These are phyloP conservation scores for Meda fulgida DNA, from an alignment of 2,797 vertebrate species.

Conservation along the genomic window DNA sequence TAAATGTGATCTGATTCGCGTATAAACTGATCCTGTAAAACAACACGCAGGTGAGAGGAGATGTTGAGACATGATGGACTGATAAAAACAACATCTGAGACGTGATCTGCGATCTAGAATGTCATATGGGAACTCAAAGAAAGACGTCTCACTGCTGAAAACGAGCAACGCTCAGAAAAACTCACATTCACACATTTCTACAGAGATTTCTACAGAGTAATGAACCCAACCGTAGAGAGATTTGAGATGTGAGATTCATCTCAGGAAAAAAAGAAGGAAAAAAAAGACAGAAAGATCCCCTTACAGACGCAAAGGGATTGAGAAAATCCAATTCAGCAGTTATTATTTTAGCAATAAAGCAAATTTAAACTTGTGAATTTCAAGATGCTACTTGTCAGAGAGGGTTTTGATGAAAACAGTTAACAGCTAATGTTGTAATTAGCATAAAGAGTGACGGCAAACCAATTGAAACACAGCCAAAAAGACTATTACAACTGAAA, in stretches of 20 bases:
- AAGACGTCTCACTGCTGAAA: not conserved
- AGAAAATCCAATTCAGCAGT: slow-evolving; percentile 1
- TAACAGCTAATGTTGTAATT: not conserved
- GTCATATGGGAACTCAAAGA: not conserved
- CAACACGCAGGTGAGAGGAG: not conserved
- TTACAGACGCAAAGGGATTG: not conserved
- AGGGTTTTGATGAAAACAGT: not conserved
- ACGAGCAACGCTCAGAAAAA: not conserved
- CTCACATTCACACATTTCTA: slow-evolving; percentile 6
- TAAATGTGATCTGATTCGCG: slow-evolving; percentile 12
- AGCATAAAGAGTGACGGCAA: not conserved
- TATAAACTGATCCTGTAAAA: slow-evolving; percentile 14
- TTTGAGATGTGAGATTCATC: slow-evolving; percentile 14
- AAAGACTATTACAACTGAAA: not conserved
- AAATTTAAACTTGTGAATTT: not conserved
- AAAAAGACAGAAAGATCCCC: not conserved
- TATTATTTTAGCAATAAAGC: slow-evolving; percentile 5
- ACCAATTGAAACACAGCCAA: not conserved
- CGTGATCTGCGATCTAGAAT: not conserved
- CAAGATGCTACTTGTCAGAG: not conserved
- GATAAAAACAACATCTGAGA: not conserved
- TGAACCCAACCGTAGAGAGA: not conserved
- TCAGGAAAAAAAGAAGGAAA: not conserved
- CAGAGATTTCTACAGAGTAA: slow-evolving; percentile 1
- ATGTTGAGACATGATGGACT: slow-evolving; percentile 1